Conservation (phyloP, 2,797 vertebrate genomes). For the Natrix natrix region DNA sequence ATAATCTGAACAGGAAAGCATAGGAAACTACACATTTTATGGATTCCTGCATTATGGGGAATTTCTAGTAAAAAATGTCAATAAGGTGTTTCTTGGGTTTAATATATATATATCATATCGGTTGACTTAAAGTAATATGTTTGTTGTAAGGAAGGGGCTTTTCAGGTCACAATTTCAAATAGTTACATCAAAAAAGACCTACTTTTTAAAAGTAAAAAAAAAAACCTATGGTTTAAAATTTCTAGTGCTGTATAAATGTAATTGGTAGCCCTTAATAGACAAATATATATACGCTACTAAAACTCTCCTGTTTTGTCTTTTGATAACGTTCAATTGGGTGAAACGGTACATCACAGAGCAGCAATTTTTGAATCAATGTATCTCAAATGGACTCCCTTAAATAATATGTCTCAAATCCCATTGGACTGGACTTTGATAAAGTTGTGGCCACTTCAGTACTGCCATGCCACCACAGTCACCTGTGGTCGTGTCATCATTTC, state of each 20-base stretch:
- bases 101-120: background rate
- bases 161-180: background rate
- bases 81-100: background rate
- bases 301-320: background rate
- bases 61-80: background rate
- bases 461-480: background rate
- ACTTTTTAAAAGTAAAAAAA: background rate
- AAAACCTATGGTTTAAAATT: background rate
- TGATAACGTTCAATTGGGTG: background rate
- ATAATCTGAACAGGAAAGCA: background rate
- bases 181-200: background rate
- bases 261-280: background rate
- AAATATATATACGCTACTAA: background rate
- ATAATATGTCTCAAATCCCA: background rate
- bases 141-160: background rate
- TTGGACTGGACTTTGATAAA: background rate
- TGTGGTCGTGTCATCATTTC: background rate
- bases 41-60: background rate
- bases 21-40: background rate
- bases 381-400: background rate
- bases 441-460: background rate
- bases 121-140: background rate
- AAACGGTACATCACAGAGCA: background rate
- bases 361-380: background rate
- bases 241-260: background rate